Conservation (phyloP, 2,888 invertebrate species). For the Corythucha ciliata region DNA sequence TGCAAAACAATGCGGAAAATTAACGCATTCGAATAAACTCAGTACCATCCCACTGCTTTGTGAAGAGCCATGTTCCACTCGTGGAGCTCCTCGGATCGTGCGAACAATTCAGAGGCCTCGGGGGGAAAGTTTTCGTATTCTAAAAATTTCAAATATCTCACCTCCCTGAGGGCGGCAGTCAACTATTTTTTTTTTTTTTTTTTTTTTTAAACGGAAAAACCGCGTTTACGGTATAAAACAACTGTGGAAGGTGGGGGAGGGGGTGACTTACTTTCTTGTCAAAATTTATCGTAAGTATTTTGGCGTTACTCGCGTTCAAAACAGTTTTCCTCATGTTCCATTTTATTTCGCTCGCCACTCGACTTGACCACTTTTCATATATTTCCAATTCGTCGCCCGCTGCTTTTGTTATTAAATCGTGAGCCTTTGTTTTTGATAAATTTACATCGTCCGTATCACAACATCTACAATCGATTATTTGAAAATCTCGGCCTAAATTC, state of each 20-base stretch:
- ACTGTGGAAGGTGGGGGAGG: not conserved
- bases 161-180: slow-evolving; percentile 67
- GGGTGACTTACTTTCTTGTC: slow-evolving; percentile 14
- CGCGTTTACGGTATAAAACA: not conserved
- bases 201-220: not conserved
- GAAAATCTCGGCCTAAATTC: slow-evolving; percentile 1
- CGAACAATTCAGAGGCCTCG: slow-evolving; percentile 57
- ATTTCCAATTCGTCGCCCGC: slow-evolving; percentile 11
- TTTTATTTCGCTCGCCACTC: slow-evolving; percentile 18
- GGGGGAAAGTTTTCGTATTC: slow-evolving; percentile 54
- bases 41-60: slow-evolving; percentile 61
- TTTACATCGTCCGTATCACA: slow-evolving; percentile 11
- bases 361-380: slow-evolving; percentile 18
- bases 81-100: slow-evolving; percentile 58
- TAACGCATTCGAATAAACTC: not conserved
- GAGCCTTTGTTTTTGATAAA: slow-evolving; percentile 17
- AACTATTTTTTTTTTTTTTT: slow-evolving; percentile 44
- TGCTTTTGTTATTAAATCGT: slow-evolving; percentile 7
- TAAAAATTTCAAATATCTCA: slow-evolving; percentile 60
- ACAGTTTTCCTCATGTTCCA: slow-evolving; percentile 19
- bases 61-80: slow-evolving; percentile 63
- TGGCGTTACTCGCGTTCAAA: slow-evolving; percentile 13
- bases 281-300: slow-evolving; percentile 16
- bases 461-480: not conserved
- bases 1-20: not conserved